Evolutionary conservation across 2,888 invertebrate species (phyloP).

Genomic region (Pristionchus arcanus): DNA sequence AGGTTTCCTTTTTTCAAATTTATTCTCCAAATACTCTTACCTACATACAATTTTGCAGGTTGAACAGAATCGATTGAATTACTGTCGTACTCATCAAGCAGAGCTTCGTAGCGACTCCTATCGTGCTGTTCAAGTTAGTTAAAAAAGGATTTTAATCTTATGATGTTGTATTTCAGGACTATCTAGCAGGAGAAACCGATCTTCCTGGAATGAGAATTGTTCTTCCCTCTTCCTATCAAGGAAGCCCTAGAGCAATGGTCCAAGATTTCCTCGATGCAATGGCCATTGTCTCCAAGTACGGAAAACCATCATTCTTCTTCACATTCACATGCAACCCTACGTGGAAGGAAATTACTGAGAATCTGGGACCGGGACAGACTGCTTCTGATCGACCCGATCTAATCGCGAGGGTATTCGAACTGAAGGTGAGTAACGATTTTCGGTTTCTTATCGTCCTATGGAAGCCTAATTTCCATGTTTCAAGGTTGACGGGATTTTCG

Average conservation of each 20-base stretch:
- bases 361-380: slow-evolving; percentile 62
- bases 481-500: slow-evolving; percentile 61
- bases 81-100: slow-evolving; percentile 75
- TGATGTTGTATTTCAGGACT: slow-evolving; percentile 58
- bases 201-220: slow-evolving; percentile 64
- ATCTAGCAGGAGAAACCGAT: slow-evolving; percentile 56
- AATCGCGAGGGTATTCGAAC: slow-evolving; percentile 69
- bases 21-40: no score
- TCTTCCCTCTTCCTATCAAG: slow-evolving; percentile 73
- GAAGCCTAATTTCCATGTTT: no score
- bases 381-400: slow-evolving; percentile 73
- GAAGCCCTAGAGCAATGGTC: slow-evolving; percentile 78
- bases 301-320: slow-evolving; percentile 74
- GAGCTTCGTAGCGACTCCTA: slow-evolving; percentile 71
- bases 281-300: slow-evolving; percentile 69
- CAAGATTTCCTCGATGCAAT: slow-evolving; percentile 73
- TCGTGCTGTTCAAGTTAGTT: slow-evolving; percentile 71
- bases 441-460: no score
- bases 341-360: slow-evolving; percentile 76
- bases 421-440: slow-evolving; percentile 67
- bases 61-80: slow-evolving; percentile 78
- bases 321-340: slow-evolving; percentile 79
- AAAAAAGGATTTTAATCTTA: not conserved
- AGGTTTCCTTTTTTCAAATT: no score
- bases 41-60: no score